Base-by-base conservation (phyloP, 1,140 invertebrate species). In the Trichonephila clavipes region DNA sequence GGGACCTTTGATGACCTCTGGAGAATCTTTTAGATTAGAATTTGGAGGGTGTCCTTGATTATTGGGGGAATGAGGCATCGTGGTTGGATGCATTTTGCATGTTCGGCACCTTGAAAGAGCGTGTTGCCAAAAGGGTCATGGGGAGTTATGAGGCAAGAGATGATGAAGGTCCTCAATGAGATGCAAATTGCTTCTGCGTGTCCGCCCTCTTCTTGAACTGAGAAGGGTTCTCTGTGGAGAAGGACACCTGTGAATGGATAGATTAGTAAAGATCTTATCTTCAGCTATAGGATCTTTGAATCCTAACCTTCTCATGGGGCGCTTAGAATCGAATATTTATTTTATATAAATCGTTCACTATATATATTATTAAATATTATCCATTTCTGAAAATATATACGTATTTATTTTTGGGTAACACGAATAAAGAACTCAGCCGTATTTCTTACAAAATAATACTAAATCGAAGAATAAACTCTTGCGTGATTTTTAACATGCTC, bases 71-170 rank as follows among this genome's bases (percentile, higher is more conserved):
- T 7, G 51, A 51, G 51, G 24, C 21, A 24, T 24, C 14, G 10
- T 69, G 18, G 28, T 40, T 77, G 72, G 72, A 12, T 40, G 19
- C 72, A 28, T 34, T 77, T 77, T 40, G 28, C 72, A 40, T 40
- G 34, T 77, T 40, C 28, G 16, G 28, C 72, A 77, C 72, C 34
- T 77, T 77, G 28, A 77, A 28, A 16, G 34, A 40, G 28, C 7
- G 24, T 18, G 12, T 69, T 69, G 10, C n/a, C 66, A 77, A 77
- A 34, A 77, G 72, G 72, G 72, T 77, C 72, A 77, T 77, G 72
- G 72, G 72, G 72, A 77, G 24, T 34, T 40, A 24, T 69, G 66
- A 69, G 18, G 66, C 66, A 69, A 69, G 66, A 69, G 66, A 69
- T n/a, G 21, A 28, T 8, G 66, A 24, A 69, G 66, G 66, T 12